Evolutionary conservation across 2,113 vertebrate genomes (phyloP).

Genomic region (Hypomesus transpacificus): DNA sequence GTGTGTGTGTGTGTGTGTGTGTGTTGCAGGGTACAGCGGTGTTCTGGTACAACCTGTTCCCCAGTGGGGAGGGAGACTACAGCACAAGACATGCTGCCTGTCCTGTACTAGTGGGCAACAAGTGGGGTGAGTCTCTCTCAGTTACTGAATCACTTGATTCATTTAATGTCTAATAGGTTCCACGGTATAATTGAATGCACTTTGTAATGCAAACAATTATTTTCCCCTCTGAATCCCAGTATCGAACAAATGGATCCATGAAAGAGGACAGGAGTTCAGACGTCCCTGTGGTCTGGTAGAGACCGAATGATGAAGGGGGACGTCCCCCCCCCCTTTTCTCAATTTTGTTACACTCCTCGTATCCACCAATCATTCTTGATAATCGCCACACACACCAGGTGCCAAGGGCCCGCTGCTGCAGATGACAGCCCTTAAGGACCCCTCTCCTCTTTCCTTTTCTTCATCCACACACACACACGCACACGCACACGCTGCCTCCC

Average conservation of each 20-base stretch:
- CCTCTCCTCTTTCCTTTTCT: neutral
- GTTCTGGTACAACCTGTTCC: conserved; percentile 89
- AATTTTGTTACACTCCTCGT: conserved; percentile 23
- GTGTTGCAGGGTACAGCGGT: conserved; percentile 83
- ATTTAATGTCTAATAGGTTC: neutral
- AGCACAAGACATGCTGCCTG: conserved; percentile 87
- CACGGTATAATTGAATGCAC: neutral
- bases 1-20: conserved; percentile 55
- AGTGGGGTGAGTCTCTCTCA: conserved; percentile 79
- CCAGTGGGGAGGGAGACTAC: conserved; percentile 88
- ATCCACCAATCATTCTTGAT: conserved; percentile 4
- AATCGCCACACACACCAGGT: neutral
- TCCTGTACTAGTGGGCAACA: conserved; percentile 87
- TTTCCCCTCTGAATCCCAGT: conserved; percentile 67
- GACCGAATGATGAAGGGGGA: conserved; percentile 72
- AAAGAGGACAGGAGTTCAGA: conserved; percentile 95
- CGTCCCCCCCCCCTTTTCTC: neutral
- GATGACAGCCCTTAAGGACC: conserved; percentile 31
- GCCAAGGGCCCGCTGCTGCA: conserved; percentile 38
- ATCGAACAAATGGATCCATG: conserved; percentile 99
- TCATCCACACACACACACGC: neutral
- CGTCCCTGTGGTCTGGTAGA: conserved; percentile 86
- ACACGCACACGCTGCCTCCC: neutral
- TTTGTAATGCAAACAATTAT: neutral
- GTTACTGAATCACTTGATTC: neutral